Base-by-base conservation (phyloP, 2,888 invertebrate species). In the Chesias legatella region DNA sequence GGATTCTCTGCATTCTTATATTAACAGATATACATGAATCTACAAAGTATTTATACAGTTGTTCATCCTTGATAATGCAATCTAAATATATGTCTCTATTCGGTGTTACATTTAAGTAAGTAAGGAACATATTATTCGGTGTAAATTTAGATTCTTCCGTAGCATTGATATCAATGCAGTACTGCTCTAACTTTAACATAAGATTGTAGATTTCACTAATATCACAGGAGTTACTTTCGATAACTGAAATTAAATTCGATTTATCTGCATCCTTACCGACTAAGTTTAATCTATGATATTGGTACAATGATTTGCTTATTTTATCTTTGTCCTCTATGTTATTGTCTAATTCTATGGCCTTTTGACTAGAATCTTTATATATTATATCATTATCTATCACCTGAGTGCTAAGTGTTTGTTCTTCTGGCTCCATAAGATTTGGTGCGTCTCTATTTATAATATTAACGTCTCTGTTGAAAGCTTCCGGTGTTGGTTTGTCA, bases 11-110 rank as follows among this genome's bases (percentile, higher is more conserved):
- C 17, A 71, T 79, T 31, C 84, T 79, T 34, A 75, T 60, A 72
- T 91, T 90, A 0, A 90, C 78, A 37, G 89, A 89, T 57, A 91
- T 75, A 66, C 92, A 92, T 0, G 90, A 90, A 41, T 89, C 85
- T 2, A 86, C 84, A 52, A 91, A 86, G 68, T 89, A 91, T 57
- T 84, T 78, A 44, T 89, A 89, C 26, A 89, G 55, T 5, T 60
- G 60, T 51, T 85, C 83, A 38, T 89, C 74, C 10, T 71, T 66
- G 37, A 88, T 75, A 23, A 88, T 75, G 10, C 42, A 41, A 35
- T 80, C 71, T 26, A 88, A 59, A 31, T 75, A 63, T 22, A 67
- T 64, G 7, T 58, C 56, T 51, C 67, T 76, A 21, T 71, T 65
- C 1, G 61, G 44, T 3, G 76, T 68, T 49, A 60, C 57, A 41